Base-by-base conservation (phyloP, 2,888 invertebrate species). In the Drosophila ustulata region DNA sequence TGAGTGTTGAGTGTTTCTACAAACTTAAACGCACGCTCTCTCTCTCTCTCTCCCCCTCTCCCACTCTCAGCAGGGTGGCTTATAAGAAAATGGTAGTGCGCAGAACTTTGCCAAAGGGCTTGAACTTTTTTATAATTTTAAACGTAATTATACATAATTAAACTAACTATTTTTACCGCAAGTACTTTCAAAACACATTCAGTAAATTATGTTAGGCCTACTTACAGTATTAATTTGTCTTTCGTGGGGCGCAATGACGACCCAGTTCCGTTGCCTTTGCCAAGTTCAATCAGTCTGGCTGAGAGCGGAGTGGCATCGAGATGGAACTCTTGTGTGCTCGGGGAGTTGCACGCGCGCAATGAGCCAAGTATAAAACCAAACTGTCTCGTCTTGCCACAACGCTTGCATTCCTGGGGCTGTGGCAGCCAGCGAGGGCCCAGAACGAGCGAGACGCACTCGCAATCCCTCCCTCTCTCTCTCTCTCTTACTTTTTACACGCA, bases 311-410 rank as follows among this genome's bases (percentile, higher is more conserved):
- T 18, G 58, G 57, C 55, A 45, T 55, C 37, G 11, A 37, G 37
- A 9, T 8, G 52, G 13, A 39, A 52, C 37, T 52, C 55, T 56
- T 34, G 45, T 56, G 25, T 65, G 64, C 68, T 87, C 64, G 74
- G 65, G 67, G 87, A 74, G 89, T 81, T 84, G 89, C 82, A 84
- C 86, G 89, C 82, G 78, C 80, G 71, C 69, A 82, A 78, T 82
- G 80, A 70, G 89, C 89, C 90, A 75, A 88, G 88, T 76, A 80
- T 71, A 71, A 87, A 89, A 86, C 89, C 89, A 87, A 90, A 86
- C 88, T 90, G 89, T 86, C 86, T 86, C 86, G 86, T 66, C 66
- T 65, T 62, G 66, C 53, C 56, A 58, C 55, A 56, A 70, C 65
- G 66, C 66, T 70, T 71, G 66, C 78, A 78, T 88, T 88, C 89